Evolutionary conservation across 2,797 vertebrate genomes (phyloP).

Genomic region (Carcharodon carcharias): DNA sequence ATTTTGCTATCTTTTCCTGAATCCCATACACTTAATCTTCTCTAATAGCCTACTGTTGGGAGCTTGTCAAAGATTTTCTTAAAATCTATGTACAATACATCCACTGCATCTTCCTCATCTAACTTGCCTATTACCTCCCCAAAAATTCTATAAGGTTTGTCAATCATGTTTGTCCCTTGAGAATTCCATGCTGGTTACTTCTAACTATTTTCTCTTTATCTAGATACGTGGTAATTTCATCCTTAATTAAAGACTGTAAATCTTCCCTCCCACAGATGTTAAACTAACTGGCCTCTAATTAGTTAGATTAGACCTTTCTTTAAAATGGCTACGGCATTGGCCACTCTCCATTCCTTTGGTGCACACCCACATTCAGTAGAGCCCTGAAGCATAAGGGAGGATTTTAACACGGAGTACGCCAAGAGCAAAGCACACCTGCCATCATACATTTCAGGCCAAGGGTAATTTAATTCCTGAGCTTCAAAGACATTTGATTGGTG

Average conservation of each 20-base stretch:
- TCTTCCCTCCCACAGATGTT: constrained; percentile 6
- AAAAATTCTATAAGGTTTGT: background rate
- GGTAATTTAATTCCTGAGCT: background rate
- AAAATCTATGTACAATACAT: background rate
- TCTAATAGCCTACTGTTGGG: background rate
- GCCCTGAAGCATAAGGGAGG: background rate
- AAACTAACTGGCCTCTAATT: constrained; percentile 20
- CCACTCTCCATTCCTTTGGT: background rate
- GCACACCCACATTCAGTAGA: background rate
- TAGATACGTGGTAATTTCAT: constrained; percentile 10
- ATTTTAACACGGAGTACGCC: background rate
- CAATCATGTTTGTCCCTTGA: background rate
- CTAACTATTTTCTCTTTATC: background rate
- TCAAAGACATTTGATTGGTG: background rate
- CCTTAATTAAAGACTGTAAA: constrained; percentile 1
- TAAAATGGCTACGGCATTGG: background rate
- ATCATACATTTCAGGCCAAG: background rate
- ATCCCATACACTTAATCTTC: background rate
- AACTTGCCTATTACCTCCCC: background rate
- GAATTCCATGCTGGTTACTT: background rate
- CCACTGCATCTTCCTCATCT: background rate
- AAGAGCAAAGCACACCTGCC: background rate
- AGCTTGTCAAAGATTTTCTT: background rate
- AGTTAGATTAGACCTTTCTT: constrained; percentile 10
- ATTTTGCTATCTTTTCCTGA: background rate